Conservation (phyloP, 2,113 vertebrate species). For the Scortum barcoo region DNA sequence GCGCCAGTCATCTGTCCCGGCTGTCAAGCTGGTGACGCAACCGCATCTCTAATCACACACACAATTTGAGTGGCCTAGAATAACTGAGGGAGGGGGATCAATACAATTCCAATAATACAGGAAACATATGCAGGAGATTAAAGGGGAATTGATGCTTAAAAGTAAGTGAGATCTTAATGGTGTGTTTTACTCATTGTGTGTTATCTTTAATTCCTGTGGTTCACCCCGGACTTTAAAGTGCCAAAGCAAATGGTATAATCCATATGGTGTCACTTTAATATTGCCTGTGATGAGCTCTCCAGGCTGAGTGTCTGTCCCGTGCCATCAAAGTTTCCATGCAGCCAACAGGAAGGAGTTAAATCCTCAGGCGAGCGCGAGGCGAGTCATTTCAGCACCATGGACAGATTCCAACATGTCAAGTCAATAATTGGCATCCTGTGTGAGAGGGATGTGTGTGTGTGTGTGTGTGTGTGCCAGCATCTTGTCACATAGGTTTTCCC, state of each 20-base stretch:
- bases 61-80: slow-evolving; percentile 39
- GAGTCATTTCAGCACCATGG: slow-evolving; percentile 72
- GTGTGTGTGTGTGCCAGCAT: slow-evolving; percentile 1
- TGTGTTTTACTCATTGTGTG: not conserved
- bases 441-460: slow-evolving; percentile 20
- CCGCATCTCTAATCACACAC: slow-evolving; percentile 53
- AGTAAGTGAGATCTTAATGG: not conserved
- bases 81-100: slow-evolving; percentile 14
- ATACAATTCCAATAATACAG: not conserved
- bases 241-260: not conserved
- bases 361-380: slow-evolving; percentile 20
- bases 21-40: slow-evolving; percentile 68
- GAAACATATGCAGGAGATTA: not conserved
- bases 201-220: no score
- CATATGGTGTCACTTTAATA: not conserved
- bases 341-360: slow-evolving; percentile 31
- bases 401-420: slow-evolving; percentile 62
- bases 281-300: not conserved
- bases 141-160: not conserved
- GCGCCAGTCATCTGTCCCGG: slow-evolving; percentile 69
- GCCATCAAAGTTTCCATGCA: not conserved
- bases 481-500: slow-evolving; percentile 29
- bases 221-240: not conserved
- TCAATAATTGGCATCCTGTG: slow-evolving; percentile 56
- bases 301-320: not conserved